phyloP scores from a whole-genome alignment of 2,888 invertebrate species.

The Cephus pygmeus region DNA sequence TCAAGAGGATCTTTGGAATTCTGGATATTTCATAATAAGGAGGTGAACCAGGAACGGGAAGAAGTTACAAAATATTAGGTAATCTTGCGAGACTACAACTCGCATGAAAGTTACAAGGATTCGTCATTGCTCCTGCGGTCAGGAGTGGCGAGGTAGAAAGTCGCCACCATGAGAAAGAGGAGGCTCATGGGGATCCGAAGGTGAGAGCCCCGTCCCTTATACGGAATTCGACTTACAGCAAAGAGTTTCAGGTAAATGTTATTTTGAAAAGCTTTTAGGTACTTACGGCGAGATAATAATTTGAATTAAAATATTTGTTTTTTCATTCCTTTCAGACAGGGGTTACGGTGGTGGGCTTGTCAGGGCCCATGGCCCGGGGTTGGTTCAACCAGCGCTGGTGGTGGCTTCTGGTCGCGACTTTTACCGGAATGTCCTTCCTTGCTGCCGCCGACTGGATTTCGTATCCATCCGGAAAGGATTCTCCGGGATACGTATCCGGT shows the following conservation, averaged over 20 bases:
- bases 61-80: neutral
- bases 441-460: slow-evolving; percentile 36
- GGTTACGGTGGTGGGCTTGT: slow-evolving; percentile 35
- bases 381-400: slow-evolving; percentile 58
- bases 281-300: neutral
- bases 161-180: slow-evolving; percentile 21
- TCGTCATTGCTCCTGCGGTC: neutral
- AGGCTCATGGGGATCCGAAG: slow-evolving; percentile 12
- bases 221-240: neutral
- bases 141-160: slow-evolving; percentile 11
- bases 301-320: neutral
- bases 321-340: slow-evolving; percentile 31
- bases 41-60: neutral
- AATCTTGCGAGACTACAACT: too few species aligned
- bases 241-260: slow-evolving; percentile 3
- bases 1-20: neutral
- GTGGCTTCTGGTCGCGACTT: slow-evolving; percentile 57
- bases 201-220: slow-evolving; percentile 3
- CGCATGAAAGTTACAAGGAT: slow-evolving; percentile 4
- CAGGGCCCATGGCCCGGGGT: slow-evolving; percentile 65
- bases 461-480: slow-evolving; percentile 34
- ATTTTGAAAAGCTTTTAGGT: neutral
- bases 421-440: slow-evolving; percentile 45
- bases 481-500: slow-evolving; percentile 24
- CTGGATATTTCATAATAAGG: neutral